Conservation (phyloP, 2,797 vertebrate genomes). For the Hapalemur alaotrensis region DNA sequence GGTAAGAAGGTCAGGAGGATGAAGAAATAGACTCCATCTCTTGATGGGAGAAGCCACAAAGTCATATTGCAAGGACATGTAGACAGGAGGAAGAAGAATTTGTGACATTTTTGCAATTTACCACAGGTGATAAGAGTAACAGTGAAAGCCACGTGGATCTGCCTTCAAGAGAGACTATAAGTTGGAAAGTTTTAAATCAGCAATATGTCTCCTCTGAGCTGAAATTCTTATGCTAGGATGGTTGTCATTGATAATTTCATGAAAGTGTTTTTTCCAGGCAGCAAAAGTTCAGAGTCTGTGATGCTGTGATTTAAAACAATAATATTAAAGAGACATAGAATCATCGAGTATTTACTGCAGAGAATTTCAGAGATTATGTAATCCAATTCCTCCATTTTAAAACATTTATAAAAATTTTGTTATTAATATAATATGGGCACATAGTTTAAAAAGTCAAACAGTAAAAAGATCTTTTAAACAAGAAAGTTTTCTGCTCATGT, state of each 20-base stretch:
- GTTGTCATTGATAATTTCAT: neutral
- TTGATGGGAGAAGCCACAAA: neutral
- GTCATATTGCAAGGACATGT: neutral
- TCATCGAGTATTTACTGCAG: neutral
- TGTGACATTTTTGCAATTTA: neutral
- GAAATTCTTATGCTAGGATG: neutral
- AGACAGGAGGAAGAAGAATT: neutral
- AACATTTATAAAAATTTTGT: neutral
- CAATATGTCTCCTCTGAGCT: neutral
- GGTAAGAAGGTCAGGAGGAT: neutral
- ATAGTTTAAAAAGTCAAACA: neutral
- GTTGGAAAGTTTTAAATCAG: neutral
- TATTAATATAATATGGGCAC: neutral
- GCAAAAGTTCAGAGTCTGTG: neutral
- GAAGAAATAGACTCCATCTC: neutral
- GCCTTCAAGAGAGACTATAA: neutral
- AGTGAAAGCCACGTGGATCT: neutral
- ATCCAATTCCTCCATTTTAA: neutral
- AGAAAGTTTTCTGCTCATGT: neutral
- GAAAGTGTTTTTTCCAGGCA: neutral
- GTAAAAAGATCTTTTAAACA: neutral
- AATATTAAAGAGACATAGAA: neutral
- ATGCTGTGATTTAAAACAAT: neutral
- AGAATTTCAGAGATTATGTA: neutral
- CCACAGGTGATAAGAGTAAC: neutral